phyloP scores from a whole-genome alignment of 2,888 invertebrate genomes.

The Yponomeuta sedellus region DNA sequence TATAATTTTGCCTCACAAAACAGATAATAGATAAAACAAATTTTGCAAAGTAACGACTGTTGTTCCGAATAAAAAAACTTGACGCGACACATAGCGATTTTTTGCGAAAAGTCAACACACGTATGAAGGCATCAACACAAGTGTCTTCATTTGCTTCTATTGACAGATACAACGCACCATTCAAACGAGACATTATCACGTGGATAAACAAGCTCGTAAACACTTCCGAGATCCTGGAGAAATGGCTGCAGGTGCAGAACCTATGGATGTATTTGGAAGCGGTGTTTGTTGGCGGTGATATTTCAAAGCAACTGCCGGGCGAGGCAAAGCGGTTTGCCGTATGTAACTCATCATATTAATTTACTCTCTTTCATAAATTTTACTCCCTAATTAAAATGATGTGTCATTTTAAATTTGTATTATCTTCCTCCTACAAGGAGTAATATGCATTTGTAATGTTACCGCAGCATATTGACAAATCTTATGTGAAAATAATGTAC shows the following conservation, averaged over 20 bases:
- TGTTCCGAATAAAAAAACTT: no score
- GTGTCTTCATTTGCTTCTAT: constrained; percentile 17
- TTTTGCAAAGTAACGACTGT: no score
- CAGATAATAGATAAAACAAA: no score
- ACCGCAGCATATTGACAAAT: constrained; percentile 81
- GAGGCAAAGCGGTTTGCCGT: constrained; percentile 87
- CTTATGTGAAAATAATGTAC: constrained; percentile 91
- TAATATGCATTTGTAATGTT: background rate
- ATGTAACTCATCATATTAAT: constrained; percentile 26
- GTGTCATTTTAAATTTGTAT: no score
- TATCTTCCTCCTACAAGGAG: no score
- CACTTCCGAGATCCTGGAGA: constrained; percentile 89
- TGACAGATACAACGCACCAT: constrained; percentile 87
- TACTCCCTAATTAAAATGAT: no score
- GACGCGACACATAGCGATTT: no score
- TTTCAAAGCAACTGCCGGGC: constrained; percentile 88
- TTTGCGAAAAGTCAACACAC: no score
- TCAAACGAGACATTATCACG: constrained; percentile 87
- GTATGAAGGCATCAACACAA: no score
- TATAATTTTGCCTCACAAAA: no score
- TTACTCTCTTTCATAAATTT: background rate
- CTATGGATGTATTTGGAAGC: constrained; percentile 94
- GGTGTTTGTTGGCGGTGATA: constrained; percentile 94
- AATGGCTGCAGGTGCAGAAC: constrained; percentile 90
- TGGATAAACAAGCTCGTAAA: constrained; percentile 89